Percentiles rank a stretch among this genome's conserved stretches.
Conservation (phyloP, 2,888 invertebrate species). For the Choristoneura rosaceana region DNA sequence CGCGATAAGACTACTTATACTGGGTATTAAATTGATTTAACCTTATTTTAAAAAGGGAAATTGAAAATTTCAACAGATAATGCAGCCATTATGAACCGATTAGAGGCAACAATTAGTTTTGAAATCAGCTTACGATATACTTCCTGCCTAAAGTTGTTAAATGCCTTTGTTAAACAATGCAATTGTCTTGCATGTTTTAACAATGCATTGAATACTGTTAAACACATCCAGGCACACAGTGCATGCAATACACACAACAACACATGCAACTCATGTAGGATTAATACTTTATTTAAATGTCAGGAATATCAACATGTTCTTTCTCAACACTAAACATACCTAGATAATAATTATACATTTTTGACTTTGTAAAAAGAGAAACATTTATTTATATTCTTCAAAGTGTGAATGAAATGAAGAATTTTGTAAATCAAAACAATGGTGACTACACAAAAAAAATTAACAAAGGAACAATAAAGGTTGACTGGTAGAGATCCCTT, state of each 20-base stretch:
- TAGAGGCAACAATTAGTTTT: conserved; percentile 19
- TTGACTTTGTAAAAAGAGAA: no score
- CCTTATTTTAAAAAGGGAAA: neutral
- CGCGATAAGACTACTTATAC: neutral
- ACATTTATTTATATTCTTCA: no score
- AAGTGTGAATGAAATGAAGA: no score
- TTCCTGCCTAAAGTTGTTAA: conserved; percentile 18
- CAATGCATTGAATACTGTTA: conserved; percentile 2
- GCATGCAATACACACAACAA: neutral
- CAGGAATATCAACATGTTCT: neutral
- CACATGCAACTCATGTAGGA: neutral
- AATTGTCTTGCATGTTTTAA: conserved; percentile 29
- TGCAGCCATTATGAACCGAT: conserved; percentile 11
- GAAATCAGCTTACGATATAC: conserved; percentile 15
- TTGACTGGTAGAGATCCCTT: no score
- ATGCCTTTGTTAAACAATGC: conserved; percentile 30
- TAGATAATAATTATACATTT: no score
- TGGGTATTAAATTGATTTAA: neutral
- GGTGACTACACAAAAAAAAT: no score
- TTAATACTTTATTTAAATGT: no score
- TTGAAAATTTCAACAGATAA: conserved; percentile 18
- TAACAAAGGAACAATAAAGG: no score
- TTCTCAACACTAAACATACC: neutral
- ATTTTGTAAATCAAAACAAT: no score
- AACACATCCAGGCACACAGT: neutral